A percentile compares a stretch with the other conserved stretches of the same genome.
phyloP scores from a whole-genome alignment of 2,797 vertebrate genomes.

The Cetoscarus ocellatus region DNA sequence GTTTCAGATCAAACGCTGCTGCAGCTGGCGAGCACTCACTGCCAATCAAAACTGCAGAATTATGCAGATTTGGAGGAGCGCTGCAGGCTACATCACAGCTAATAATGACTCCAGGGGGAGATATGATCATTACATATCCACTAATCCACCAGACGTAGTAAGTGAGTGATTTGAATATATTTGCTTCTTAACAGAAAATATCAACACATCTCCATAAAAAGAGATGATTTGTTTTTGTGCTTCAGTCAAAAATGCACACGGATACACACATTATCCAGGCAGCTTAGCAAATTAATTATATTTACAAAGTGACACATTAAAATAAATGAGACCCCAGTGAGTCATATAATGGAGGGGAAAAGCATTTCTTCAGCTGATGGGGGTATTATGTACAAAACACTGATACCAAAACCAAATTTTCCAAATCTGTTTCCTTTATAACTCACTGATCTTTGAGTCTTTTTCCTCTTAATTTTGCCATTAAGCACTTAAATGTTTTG shows the following conservation, averaged over 20 bases:
- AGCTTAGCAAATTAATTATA: constrained; percentile 24
- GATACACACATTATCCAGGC: constrained; percentile 15
- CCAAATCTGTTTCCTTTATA: neutral
- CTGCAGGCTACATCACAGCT: constrained; percentile 42
- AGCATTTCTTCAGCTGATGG: neutral
- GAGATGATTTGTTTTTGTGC: constrained; percentile 25
- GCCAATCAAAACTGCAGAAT: constrained; percentile 27
- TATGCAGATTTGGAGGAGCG: constrained; percentile 45
- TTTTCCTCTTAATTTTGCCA: neutral
- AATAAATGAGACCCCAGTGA: constrained; percentile 17
- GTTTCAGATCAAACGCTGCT: constrained; percentile 27
- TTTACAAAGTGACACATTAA: constrained; percentile 30
- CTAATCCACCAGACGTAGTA: constrained; percentile 51
- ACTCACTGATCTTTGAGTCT: neutral
- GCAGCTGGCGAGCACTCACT: constrained; percentile 10
- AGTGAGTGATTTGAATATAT: constrained; percentile 54
- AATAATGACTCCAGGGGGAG: constrained; percentile 48
- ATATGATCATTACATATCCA: constrained; percentile 45
- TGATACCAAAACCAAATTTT: neutral
- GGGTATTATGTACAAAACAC: neutral
- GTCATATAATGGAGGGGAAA: constrained; percentile 1
- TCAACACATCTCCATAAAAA: constrained; percentile 25
- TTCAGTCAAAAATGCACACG: constrained; percentile 4
- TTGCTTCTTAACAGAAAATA: constrained; percentile 52
- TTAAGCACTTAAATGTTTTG: too few relatives aligned